These are phyloP conservation scores for Drosophila anomalata DNA, from an alignment of 2,888 invertebrate species.

Conservation along the genomic window DNA sequence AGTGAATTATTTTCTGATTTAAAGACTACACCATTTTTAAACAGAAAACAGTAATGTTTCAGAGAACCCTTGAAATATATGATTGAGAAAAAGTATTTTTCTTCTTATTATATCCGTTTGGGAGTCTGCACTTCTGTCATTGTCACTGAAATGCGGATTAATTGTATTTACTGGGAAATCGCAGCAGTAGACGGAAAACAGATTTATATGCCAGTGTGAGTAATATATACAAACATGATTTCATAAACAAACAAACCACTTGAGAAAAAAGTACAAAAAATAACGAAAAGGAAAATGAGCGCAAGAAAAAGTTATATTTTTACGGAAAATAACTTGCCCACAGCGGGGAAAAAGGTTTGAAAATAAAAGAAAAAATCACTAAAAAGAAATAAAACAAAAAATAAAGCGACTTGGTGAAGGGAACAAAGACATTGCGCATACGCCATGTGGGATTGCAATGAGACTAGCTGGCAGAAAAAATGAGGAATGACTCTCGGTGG, in stretches of 20 bases:
- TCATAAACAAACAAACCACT: slow-evolving; percentile 69
- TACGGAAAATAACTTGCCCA: slow-evolving; percentile 60
- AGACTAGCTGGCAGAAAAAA: slow-evolving; percentile 7
- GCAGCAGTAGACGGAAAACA: slow-evolving; percentile 16
- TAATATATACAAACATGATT: slow-evolving; percentile 52
- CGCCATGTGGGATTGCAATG: slow-evolving; percentile 32
- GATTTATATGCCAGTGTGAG: slow-evolving; percentile 22
- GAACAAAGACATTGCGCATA: slow-evolving; percentile 49
- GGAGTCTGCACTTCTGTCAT: slow-evolving; percentile 20
- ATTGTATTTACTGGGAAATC: slow-evolving; percentile 28
- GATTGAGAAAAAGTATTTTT: background rate
- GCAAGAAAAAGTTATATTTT: slow-evolving; percentile 63
- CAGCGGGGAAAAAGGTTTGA: slow-evolving; percentile 15
- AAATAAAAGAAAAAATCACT: slow-evolving; percentile 4
- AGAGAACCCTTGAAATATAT: background rate
- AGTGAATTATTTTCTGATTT: background rate
- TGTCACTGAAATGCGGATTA: slow-evolving; percentile 13
- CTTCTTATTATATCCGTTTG: background rate
- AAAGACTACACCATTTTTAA: background rate
- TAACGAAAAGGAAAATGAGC: slow-evolving; percentile 23
- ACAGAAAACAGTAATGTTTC: background rate
- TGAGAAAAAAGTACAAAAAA: slow-evolving; percentile 38
- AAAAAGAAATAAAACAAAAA: slow-evolving; percentile 12
- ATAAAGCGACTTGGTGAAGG: slow-evolving; percentile 22
- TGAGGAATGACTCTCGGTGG: slow-evolving; percentile 6